Evolutionary conservation across 2,888 invertebrate species (phyloP).

Genomic region (Cyrtodaria siliqua): DNA sequence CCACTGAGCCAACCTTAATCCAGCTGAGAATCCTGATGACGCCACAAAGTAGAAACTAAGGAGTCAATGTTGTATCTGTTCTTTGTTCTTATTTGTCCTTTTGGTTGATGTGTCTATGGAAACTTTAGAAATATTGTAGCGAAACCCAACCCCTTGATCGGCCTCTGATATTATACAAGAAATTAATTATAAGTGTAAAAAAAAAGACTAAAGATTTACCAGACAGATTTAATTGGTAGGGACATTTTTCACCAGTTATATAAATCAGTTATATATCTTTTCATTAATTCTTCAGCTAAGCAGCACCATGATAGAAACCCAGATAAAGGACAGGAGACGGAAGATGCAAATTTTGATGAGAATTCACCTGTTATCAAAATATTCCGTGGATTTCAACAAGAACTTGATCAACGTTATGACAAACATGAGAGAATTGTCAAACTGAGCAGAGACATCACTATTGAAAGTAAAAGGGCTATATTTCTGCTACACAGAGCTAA

Average conservation of each 20-base stretch:
- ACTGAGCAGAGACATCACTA: conserved; percentile 93
- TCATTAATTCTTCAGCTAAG: conserved; percentile 4
- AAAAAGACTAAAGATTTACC: too few relatives aligned
- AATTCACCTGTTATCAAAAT: conserved; percentile 73
- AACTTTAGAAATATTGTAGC: too few relatives aligned
- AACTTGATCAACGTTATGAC: conserved; percentile 93
- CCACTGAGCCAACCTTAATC: too few relatives aligned
- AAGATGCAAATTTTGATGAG: conserved; percentile 59
- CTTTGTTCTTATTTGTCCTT: too few relatives aligned
- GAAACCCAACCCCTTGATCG: too few relatives aligned
- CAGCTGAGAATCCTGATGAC: too few relatives aligned
- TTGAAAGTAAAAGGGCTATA: conserved; percentile 96
- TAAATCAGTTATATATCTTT: neutral
- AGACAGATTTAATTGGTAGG: neutral
- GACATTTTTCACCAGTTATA: neutral
- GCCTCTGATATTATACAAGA: too few relatives aligned
- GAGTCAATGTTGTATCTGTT: too few relatives aligned
- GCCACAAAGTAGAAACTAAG: too few relatives aligned
- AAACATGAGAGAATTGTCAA: conserved; percentile 94
- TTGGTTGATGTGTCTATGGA: too few relatives aligned
- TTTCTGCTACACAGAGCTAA: conserved; percentile 93
- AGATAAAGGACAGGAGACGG: neutral
- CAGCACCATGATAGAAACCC: neutral
- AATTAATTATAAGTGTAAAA: too few relatives aligned
- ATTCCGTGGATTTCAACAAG: conserved; percentile 78